A percentile compares a stretch with the other conserved stretches of the same genome.
Conservation (phyloP, 2,797 vertebrate genomes). For the Oceanodroma leucorhoa region DNA sequence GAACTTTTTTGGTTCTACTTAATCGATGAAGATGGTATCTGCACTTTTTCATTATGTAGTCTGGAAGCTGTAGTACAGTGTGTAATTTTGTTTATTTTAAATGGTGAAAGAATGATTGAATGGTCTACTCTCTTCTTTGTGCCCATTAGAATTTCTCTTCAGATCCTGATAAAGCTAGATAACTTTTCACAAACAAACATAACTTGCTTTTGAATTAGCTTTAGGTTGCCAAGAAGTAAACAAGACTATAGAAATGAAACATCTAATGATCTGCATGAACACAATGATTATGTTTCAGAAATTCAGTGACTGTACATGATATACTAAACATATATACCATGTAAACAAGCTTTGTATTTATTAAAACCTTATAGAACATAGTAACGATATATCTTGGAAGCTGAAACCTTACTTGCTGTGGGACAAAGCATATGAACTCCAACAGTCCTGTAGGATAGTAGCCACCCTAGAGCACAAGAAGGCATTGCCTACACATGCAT, state of each 20-base stretch:
- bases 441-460: conserved; percentile 58
- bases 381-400: conserved; percentile 56
- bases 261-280: conserved; percentile 77
- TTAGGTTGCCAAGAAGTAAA: conserved; percentile 71
- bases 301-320: conserved; percentile 70
- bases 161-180: conserved; percentile 63
- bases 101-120: conserved; percentile 70
- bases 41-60: conserved; percentile 77
- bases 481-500: conserved; percentile 56
- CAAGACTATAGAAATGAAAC: conserved; percentile 58
- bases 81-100: conserved; percentile 74
- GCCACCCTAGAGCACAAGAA: conserved; percentile 72
- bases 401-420: conserved; percentile 61
- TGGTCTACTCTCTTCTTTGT: conserved; percentile 75
- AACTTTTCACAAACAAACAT: conserved; percentile 53
- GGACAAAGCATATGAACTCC: conserved; percentile 46
- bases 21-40: conserved; percentile 71
- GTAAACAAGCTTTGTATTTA: conserved; percentile 74
- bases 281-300: conserved; percentile 71
- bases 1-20: conserved; percentile 79
- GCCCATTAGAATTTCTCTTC: conserved; percentile 67
- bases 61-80: conserved; percentile 69
- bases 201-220: conserved; percentile 72
- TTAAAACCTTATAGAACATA: conserved; percentile 72
- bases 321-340: conserved; percentile 72